Base-by-base conservation (phyloP, 2,113 vertebrate species). In the Aphyosemion australe region DNA sequence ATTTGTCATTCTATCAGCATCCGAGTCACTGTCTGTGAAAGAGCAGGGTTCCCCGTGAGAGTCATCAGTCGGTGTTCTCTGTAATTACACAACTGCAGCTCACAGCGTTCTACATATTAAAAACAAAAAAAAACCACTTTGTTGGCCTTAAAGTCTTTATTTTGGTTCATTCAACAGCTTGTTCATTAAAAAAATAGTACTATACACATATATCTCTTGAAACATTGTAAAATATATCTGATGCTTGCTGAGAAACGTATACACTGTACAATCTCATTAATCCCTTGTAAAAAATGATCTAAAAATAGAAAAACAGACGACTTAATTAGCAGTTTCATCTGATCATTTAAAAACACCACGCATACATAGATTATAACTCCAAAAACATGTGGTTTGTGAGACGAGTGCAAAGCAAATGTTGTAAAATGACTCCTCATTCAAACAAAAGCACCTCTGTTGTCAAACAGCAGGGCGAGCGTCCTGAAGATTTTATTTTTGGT, bases 181-280 rank as follows among this genome's bases (percentile, higher is more conserved):
- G 72, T 72, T 88, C 73, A 73, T 84, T 63, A 69, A 84, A 85
- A 78, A 77, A 87, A 85, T 72, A 72, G 78, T 32, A 77, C 74
- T 26, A 74, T 60, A 26, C 26, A 26, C 26, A 26, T 26, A 66
- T 49, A 84, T 68, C 51, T 78, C 72, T 78, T 41, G 61, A 83
- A 58, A 65, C 71, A 59, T 19, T 47, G 26, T 62, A 65, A 73
- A 79, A 73, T 72, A 64, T 19, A n/a, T 67, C 43, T 78, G 67
- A 71, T 83, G 18, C 49, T 57, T 60, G 46, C 71, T 73, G 49
- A 46, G 48, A 78, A 80, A 67, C n/a, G 48, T 52, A 46, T 53
- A 26, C 5, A 50, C 43, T 52, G 47, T 74, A 88, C 57, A 89
- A 67, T 78, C 77, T 71, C 47, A n/a, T 48, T 20, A 42, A 55